Conservation (phyloP, 2,113 vertebrate species). For the Leptosomus discolor region DNA sequence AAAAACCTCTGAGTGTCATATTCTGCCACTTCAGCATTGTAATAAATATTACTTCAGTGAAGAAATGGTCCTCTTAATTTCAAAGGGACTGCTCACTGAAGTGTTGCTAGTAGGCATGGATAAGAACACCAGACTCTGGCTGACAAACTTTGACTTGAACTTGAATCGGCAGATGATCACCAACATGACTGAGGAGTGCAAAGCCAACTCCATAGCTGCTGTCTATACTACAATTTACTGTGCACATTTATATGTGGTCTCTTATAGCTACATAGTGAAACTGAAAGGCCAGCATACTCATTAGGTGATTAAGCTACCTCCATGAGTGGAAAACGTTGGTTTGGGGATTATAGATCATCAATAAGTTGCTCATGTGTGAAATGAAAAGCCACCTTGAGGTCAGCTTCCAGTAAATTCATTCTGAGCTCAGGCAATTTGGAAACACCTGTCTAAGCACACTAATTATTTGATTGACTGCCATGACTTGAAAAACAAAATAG, state of each 20-base stretch:
- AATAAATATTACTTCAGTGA: not conserved
- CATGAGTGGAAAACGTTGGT: not conserved
- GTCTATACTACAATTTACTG: not conserved
- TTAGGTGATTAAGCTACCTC: not conserved
- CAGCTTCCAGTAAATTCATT: constrained; percentile 11
- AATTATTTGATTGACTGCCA: constrained; percentile 24
- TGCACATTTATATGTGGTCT: not conserved
- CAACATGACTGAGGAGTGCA: not conserved
- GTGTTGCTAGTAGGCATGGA: not conserved
- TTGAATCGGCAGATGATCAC: not conserved
- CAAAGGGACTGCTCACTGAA: not conserved
- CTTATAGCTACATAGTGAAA: not conserved
- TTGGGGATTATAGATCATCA: not conserved
- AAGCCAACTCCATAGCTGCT: not conserved
- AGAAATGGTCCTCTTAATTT: not conserved
- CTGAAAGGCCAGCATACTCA: not conserved
- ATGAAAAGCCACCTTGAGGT: constrained; percentile 41
- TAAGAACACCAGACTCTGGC: not conserved
- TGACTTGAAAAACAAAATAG: constrained; percentile 25
- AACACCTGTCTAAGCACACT: not conserved
- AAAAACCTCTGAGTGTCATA: not conserved
- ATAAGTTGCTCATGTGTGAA: constrained; percentile 51
- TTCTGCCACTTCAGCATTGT: not conserved
- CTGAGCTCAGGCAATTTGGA: not conserved
- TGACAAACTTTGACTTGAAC: not conserved